A percentile compares a stretch with the other conserved stretches of the same genome.
phyloP scores from a whole-genome alignment of 2,797 vertebrate species.

The Gymnoscopelus microlampas region DNA sequence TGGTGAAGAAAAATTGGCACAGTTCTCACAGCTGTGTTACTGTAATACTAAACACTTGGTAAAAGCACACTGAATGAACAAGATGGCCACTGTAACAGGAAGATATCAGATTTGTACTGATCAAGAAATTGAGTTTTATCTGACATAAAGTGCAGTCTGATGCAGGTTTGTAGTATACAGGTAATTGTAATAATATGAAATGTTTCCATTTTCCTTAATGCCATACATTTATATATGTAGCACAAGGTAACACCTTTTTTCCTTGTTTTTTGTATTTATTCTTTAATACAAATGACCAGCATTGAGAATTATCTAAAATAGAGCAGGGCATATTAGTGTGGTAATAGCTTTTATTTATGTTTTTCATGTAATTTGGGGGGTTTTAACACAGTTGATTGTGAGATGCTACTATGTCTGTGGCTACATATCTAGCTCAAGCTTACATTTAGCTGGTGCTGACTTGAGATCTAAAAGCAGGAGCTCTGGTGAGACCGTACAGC shows the following conservation, averaged over 20 bases:
- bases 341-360: not conserved
- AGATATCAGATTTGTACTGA: constrained; percentile 1
- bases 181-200: too few relatives aligned
- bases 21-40: not conserved
- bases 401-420: constrained; percentile 5
- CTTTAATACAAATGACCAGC: too few relatives aligned
- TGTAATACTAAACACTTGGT: not conserved
- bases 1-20: not conserved
- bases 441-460: constrained; percentile 45
- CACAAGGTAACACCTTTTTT: too few relatives aligned
- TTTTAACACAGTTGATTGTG: constrained; percentile 12
- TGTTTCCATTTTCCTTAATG: too few relatives aligned
- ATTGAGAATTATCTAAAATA: not conserved
- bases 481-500: constrained; percentile 50
- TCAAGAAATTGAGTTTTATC: not conserved
- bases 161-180: too few relatives aligned
- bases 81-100: not conserved
- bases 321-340: too few relatives aligned
- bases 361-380: not conserved
- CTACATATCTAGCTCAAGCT: constrained; percentile 47
- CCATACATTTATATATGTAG: too few relatives aligned
- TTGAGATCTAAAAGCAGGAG: constrained; percentile 73
- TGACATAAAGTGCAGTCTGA: too few relatives aligned
- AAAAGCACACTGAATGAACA: not conserved
- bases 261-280: too few relatives aligned